A percentile compares a stretch with the other conserved stretches of the same genome.
These are phyloP conservation scores for Boloria selene DNA, from an alignment of 2,888 invertebrate species.

Conservation along the genomic window DNA sequence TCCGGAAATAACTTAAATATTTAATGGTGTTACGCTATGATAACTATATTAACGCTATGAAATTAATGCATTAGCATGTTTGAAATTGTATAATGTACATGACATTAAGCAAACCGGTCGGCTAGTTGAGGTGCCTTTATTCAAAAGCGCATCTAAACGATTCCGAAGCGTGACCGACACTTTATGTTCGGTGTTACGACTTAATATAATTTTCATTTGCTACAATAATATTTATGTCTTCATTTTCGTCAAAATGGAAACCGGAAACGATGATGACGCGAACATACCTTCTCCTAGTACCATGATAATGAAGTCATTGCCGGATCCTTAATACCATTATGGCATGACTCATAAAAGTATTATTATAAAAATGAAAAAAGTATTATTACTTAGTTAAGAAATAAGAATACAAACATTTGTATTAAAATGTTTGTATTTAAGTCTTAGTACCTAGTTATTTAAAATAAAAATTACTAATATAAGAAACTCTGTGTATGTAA, in stretches of 20 bases:
- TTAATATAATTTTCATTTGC: conserved; percentile 60
- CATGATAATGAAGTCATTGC: conserved; percentile 60
- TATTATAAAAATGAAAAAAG: neutral
- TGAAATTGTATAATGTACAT: conserved; percentile 39
- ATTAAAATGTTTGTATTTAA: too few species aligned
- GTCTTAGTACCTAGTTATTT: too few species aligned
- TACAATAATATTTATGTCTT: conserved; percentile 75
- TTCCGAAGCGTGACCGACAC: conserved; percentile 68
- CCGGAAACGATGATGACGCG: conserved; percentile 67
- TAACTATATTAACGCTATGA: neutral
- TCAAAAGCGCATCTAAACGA: conserved; percentile 53
- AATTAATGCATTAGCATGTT: conserved; percentile 67
- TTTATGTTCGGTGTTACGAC: conserved; percentile 68
- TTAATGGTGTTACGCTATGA: too few species aligned
- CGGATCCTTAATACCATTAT: conserved; percentile 35
- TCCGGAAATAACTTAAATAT: too few species aligned
- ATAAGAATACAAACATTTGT: too few species aligned
- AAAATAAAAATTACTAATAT: too few species aligned
- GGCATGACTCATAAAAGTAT: conserved; percentile 41
- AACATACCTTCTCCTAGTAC: conserved; percentile 38
- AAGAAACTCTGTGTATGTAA: too few species aligned
- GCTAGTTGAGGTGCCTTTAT: conserved; percentile 51
- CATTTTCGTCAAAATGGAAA: conserved; percentile 65
- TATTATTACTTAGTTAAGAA: neutral
- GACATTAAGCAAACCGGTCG: conserved; percentile 50